These are phyloP conservation scores for Oreochromis tanganicae DNA, from an alignment of 2,113 vertebrate genomes.

Conservation along the genomic window DNA sequence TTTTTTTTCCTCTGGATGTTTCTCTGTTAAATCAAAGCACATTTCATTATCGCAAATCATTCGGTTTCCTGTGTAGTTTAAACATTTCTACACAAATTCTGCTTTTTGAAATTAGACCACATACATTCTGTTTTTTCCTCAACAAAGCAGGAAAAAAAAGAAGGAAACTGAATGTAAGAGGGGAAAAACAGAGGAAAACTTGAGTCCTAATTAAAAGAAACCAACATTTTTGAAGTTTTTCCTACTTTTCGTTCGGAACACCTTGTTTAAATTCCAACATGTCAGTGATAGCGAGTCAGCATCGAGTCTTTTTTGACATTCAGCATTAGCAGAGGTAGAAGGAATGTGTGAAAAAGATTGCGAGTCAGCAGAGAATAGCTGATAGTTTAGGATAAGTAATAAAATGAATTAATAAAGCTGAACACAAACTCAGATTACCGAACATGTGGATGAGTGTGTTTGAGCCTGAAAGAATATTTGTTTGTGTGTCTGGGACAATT, in stretches of 20 bases:
- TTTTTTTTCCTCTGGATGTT: neutral
- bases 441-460: neutral
- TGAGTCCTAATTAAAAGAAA: neutral
- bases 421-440: neutral
- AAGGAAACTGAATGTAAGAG: neutral
- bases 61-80: neutral
- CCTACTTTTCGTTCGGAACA: neutral
- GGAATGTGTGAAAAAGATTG: neutral
- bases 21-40: constrained; percentile 27
- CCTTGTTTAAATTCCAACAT: neutral
- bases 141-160: neutral
- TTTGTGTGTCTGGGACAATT: neutral
- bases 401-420: neutral
- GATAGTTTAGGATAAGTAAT: neutral
- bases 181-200: neutral
- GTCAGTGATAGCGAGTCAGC: neutral
- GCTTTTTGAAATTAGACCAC: neutral
- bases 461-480: neutral
- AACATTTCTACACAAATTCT: neutral
- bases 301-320: neutral
- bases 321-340: neutral
- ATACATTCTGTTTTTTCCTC: neutral
- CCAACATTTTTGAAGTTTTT: neutral
- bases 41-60: neutral
- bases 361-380: neutral